These are phyloP conservation scores for Coendou prehensilis DNA, from an alignment of 2,797 vertebrate species.

Conservation along the genomic window DNA sequence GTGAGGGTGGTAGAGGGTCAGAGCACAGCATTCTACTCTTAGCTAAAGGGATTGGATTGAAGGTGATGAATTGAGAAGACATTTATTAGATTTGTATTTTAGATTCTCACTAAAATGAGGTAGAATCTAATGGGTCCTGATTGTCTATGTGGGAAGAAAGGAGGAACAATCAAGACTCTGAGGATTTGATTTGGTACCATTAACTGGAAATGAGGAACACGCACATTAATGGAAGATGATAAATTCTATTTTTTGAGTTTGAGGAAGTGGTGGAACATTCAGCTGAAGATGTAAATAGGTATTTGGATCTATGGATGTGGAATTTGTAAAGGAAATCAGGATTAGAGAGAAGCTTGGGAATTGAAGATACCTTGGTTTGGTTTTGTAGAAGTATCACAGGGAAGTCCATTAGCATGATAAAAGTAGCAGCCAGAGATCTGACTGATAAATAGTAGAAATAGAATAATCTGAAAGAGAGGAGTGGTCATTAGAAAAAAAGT, in stretches of 20 bases:
- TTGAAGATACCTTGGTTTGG: constrained; percentile 38
- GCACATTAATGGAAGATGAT: background rate
- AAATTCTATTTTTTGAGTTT: constrained; percentile 43
- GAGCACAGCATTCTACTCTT: background rate
- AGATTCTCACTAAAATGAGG: background rate
- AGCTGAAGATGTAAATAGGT: constrained; percentile 19
- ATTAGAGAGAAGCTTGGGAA: constrained; percentile 40
- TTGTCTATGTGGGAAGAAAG: constrained; percentile 38
- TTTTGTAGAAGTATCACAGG: constrained; percentile 40
- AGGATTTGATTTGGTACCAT: constrained; percentile 51
- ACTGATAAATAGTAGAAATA: constrained; percentile 47
- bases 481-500: constrained; percentile 37
- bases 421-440: constrained; percentile 35
- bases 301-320: constrained; percentile 27
- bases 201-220: constrained; percentile 49
- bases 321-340: constrained; percentile 48
- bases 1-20: background rate
- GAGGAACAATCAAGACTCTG: background rate
- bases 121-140: background rate
- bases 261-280: constrained; percentile 32
- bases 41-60: constrained; percentile 7
- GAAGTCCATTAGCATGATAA: constrained; percentile 40
- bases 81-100: constrained; percentile 59
- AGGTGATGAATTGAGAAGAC: background rate
- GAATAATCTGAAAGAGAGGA: constrained; percentile 22